Conservation (phyloP, 2,797 vertebrate genomes). For the Amniataba percoides region DNA sequence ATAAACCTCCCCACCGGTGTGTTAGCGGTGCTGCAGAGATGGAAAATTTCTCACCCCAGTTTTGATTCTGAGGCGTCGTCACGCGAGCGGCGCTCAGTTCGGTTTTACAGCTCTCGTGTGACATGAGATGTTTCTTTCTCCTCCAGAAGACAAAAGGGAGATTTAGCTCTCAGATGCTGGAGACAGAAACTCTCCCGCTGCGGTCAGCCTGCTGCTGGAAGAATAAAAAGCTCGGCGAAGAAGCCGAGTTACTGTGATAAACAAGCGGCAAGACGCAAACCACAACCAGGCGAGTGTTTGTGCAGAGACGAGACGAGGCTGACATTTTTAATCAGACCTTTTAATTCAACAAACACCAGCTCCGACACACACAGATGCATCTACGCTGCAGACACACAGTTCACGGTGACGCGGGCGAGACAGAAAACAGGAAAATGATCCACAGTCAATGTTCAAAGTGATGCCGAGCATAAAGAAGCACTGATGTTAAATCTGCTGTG, state of each 20-base stretch:
- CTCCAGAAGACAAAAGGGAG: constrained; percentile 32
- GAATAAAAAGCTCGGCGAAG: constrained; percentile 11
- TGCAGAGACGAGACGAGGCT: neutral
- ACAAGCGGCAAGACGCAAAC: neutral
- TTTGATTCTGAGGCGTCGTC: constrained; percentile 43
- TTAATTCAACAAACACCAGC: neutral
- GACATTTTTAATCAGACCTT: constrained; percentile 1
- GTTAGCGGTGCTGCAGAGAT: constrained; percentile 18
- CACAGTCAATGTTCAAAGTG: too few relatives aligned
- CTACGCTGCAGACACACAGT: neutral
- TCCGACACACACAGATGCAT: neutral
- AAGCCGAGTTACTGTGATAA: constrained; percentile 1
- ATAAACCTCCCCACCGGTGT: constrained; percentile 39
- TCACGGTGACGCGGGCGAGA: neutral
- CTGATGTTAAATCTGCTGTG: too few relatives aligned
- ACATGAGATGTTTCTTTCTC: neutral
- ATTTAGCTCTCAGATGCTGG: constrained; percentile 2
- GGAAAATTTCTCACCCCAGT: constrained; percentile 10
- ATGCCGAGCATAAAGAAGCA: neutral
- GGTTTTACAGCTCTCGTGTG: constrained; percentile 11
- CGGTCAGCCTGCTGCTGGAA: neutral
- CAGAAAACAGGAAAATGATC: neutral
- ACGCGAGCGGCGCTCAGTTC: neutral
- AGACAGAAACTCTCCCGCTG: constrained; percentile 1
- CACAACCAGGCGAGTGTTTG: neutral